Base-by-base conservation (phyloP, 92 coral and sea anemone genomes). In the Epizoanthus ramosus region DNA sequence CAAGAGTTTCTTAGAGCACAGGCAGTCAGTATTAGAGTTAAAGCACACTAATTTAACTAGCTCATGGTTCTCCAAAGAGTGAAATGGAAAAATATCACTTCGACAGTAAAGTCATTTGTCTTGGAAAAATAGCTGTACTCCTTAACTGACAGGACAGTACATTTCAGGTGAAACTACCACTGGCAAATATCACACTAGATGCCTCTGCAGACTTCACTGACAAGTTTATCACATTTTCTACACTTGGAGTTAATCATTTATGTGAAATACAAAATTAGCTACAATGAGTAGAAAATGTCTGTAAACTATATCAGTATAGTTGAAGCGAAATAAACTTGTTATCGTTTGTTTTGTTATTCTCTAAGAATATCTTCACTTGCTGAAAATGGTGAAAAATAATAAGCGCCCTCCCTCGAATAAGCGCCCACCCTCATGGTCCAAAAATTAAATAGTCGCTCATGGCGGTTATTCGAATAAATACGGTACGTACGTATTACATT, bases 1-100 rank as follows among this genome's bases (percentile, higher is more conserved):
- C 5, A 8, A 41, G 8, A 41, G 0, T 2, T 41, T 41, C 7
- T 41, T 8, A 60, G 88, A 75, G 75, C 88, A 85, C 31, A 85
- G 83, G 24, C 88, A 85, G 3, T 75, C 88, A 45, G 83, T 75
- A 47, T 85, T 85, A 37, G 88, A 85, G 41, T 85, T 85, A 41
- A 41, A 85, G 52, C 54, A 74, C 85, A 59, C 3, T 39, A 39
- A 33, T 72, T 73, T 74, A 43, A 15, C 52, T 43, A 83, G 64
- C 23, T 83, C 70, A 83, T 83, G 79, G 22, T 71, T 63, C 18
- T 83, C 86, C 19, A 83, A 18, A 57, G 71, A 71, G 22, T 56
- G 69, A 52, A 69, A 83, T 9, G 79, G 86, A 67, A 83, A 71
- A 53, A 83, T 71, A 71, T 58, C 70, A 14, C 10, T 35, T 43